phyloP scores from a whole-genome alignment of 2,888 invertebrate species.

The Exocentrus adspersus region DNA sequence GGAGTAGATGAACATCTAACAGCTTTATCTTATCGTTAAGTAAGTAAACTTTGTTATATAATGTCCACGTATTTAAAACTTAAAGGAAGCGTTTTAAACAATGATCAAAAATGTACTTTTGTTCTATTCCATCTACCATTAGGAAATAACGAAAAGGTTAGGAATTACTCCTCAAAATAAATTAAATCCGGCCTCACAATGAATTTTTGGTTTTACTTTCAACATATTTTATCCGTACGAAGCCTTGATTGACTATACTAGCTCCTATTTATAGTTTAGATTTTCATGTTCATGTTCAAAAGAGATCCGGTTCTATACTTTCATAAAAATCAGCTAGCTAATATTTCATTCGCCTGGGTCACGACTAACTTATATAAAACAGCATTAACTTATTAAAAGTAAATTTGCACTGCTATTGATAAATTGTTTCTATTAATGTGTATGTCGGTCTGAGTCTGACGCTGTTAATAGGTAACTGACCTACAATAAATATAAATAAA shows the following conservation, averaged over 20 bases:
- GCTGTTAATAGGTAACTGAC: not conserved
- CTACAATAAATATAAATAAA: not conserved
- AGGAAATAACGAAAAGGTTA: too few relatives aligned
- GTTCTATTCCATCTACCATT: too few relatives aligned
- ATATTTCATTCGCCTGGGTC: not conserved
- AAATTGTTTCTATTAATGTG: conserved; percentile 3
- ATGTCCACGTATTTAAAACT: too few relatives aligned
- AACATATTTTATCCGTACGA: too few relatives aligned
- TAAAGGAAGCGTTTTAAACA: too few relatives aligned
- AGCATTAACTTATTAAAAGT: not conserved
- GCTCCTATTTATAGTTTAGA: not conserved
- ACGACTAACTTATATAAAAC: not conserved
- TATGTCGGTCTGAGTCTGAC: not conserved
- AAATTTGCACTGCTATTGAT: not conserved
- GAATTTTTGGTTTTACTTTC: too few relatives aligned
- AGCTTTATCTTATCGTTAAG: too few relatives aligned
- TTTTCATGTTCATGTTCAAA: not conserved
- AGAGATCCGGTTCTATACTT: not conserved
- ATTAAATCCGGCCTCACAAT: too few relatives aligned
- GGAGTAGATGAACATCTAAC: too few relatives aligned
- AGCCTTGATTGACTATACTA: not conserved
- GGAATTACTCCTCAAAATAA: too few relatives aligned
- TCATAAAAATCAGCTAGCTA: not conserved
- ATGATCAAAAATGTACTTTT: too few relatives aligned
- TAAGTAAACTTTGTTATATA: too few relatives aligned